Base-by-base conservation (phyloP, 2,888 invertebrate species). In the Eupithecia exiguata region DNA sequence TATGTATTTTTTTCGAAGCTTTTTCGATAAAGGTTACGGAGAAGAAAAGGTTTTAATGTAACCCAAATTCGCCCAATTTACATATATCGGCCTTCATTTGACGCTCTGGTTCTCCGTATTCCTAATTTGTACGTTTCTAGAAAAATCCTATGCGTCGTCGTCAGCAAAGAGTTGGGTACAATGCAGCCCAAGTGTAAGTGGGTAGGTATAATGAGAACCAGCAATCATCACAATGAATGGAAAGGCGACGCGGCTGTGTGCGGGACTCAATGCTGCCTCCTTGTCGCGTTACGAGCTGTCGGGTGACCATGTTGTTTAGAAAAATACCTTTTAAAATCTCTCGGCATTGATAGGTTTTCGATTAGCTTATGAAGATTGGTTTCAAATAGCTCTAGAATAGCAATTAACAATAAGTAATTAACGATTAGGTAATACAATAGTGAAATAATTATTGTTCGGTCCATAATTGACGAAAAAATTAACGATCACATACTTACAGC, bases 171-270 rank as follows among this genome's bases (percentile, higher is more conserved):
- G 53, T 53, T 36, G 66, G 35, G 58, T 53, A 69, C 67, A 74
- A 74, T 72, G 63, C 63, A 63, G 35, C 46, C 68, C 70, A 75
- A 68, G 71, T 49, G 65, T 69, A 58, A 69, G 73, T 69, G 82
- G 84, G 83, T 82, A 81, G 78, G 86, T 87, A 86, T 90, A 91
- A 91, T 91, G 92, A 92, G 90, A 87, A 88, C 84, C 86, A 87
- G 92, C 92, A 93, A 92, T 92, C 91, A 91, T 90, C 91, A 92
- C 92, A 92, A 93, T 93, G 92, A 93, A 93, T 92, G 87, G 91
- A 83, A 84, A 84, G 75, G 77, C 71, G 74, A 81, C 82, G 85
- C 84, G 85, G 84, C 40, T 66, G 66, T 74, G 82, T 80, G 79
- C 85, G 85, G 83, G 84, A 83, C 86, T 92, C 89, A 91, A 91